phyloP scores from a whole-genome alignment of 2,888 invertebrate species.

The Pammene aurita region DNA sequence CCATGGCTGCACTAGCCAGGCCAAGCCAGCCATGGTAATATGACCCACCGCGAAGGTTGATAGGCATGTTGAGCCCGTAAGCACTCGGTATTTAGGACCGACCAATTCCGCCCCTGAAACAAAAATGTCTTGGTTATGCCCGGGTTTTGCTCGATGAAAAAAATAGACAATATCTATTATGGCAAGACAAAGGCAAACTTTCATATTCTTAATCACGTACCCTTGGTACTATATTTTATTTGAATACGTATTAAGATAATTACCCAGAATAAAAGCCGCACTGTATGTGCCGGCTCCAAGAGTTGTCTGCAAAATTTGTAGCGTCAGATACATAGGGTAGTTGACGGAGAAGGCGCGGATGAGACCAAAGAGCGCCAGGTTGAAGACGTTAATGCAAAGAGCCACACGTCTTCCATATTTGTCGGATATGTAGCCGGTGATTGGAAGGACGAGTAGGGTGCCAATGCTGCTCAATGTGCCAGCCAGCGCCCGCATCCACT shows the following conservation, averaged over 20 bases:
- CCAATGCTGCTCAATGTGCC: constrained; percentile 85
- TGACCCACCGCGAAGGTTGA: constrained; percentile 89
- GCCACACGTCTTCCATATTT: constrained; percentile 70
- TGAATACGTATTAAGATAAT: constrained; percentile 8
- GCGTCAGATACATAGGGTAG: constrained; percentile 69
- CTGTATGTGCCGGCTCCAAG: constrained; percentile 72
- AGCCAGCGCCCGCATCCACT: constrained; percentile 85
- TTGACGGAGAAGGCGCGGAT: constrained; percentile 66
- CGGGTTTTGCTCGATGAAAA: no score
- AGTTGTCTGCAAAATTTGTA: constrained; percentile 72
- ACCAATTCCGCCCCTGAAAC: constrained; percentile 89
- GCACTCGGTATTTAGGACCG: constrained; percentile 87
- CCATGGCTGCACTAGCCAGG: constrained; percentile 88
- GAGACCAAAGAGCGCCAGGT: constrained; percentile 60
- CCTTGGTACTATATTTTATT: no score
- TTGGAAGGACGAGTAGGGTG: constrained; percentile 83
- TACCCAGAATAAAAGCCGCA: constrained; percentile 61
- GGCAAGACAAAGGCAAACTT: no score
- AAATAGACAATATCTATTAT: no score
- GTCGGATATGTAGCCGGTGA: constrained; percentile 85
- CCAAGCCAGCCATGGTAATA: constrained; percentile 85
- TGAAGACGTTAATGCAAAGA: constrained; percentile 56
- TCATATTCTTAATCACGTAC: no score
- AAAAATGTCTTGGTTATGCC: not conserved
- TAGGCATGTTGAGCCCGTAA: constrained; percentile 86